A percentile compares a stretch with the other conserved stretches of the same genome.
phyloP scores from a whole-genome alignment of 2,113 vertebrate species.

The Melanocharis versteri region DNA sequence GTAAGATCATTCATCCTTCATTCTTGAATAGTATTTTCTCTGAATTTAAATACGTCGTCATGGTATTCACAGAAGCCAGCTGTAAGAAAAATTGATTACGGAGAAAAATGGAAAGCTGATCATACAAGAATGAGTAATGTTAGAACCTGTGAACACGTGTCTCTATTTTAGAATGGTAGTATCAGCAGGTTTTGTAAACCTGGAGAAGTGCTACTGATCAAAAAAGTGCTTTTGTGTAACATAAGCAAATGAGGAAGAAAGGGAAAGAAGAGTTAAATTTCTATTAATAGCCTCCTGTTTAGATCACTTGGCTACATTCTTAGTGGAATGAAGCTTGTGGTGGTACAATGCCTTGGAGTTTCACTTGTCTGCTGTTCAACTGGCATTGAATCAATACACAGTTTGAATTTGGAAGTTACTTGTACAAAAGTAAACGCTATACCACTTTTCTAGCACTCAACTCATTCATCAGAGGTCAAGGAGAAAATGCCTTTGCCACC shows the following conservation, averaged over 20 bases:
- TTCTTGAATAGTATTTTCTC: not conserved
- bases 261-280: not conserved
- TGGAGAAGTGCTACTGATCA: not conserved
- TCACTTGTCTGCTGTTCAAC: not conserved
- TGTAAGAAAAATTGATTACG: not conserved
- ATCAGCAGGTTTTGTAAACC: not conserved
- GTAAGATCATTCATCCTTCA: not conserved
- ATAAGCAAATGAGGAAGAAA: not conserved
- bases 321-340: not conserved
- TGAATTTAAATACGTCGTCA: not conserved
- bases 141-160: not conserved
- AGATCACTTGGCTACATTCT: not conserved
- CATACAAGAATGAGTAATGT: not conserved
- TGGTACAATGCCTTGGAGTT: not conserved
- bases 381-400: not conserved
- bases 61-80: not conserved
- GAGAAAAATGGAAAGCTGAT: not conserved
- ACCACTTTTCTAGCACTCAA: not conserved
- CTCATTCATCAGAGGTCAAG: not conserved
- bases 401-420: not conserved
- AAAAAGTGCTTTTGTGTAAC: not conserved
- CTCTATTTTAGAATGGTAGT: not conserved
- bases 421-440: not conserved
- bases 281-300: not conserved
- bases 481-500: not conserved